These are phyloP conservation scores for Holocentrus rufus DNA, from an alignment of 2,797 vertebrate genomes.

Conservation along the genomic window DNA sequence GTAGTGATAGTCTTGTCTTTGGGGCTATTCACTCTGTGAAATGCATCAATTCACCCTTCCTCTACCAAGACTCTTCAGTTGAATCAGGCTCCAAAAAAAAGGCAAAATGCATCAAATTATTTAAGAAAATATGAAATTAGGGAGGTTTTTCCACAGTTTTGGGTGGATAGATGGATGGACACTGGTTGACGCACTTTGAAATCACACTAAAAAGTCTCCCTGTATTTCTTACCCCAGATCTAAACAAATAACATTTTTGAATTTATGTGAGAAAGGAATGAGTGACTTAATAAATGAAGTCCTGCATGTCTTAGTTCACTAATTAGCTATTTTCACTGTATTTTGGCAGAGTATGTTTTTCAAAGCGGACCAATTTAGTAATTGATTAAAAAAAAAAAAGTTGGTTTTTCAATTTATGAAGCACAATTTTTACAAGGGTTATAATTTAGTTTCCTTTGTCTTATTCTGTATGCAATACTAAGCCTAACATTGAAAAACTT, in stretches of 20 bases:
- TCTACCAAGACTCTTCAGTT: constrained; percentile 46
- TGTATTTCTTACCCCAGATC: constrained; percentile 48
- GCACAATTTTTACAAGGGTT: constrained; percentile 85
- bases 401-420: constrained; percentile 80
- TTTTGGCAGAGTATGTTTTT: constrained; percentile 77
- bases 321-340: constrained; percentile 68
- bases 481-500: constrained; percentile 81
- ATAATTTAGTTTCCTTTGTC: constrained; percentile 78
- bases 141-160: constrained; percentile 44
- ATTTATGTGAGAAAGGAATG: constrained; percentile 40
- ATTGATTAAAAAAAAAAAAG: constrained; percentile 71
- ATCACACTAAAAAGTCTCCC: constrained; percentile 46
- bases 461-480: constrained; percentile 88
- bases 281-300: constrained; percentile 59
- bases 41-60: constrained; percentile 48
- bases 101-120: constrained; percentile 51
- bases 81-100: constrained; percentile 24
- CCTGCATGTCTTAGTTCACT: constrained; percentile 73
- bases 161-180: constrained; percentile 15
- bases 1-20: constrained; percentile 80
- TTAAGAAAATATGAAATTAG: constrained; percentile 45
- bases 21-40: constrained; percentile 74
- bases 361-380: constrained; percentile 82
- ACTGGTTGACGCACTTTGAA: constrained; percentile 54
- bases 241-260: constrained; percentile 35